Percentiles rank a stretch among this genome's conserved stretches.
Conservation (phyloP, 2,797 vertebrate species). For the Oreortyx pictus region DNA sequence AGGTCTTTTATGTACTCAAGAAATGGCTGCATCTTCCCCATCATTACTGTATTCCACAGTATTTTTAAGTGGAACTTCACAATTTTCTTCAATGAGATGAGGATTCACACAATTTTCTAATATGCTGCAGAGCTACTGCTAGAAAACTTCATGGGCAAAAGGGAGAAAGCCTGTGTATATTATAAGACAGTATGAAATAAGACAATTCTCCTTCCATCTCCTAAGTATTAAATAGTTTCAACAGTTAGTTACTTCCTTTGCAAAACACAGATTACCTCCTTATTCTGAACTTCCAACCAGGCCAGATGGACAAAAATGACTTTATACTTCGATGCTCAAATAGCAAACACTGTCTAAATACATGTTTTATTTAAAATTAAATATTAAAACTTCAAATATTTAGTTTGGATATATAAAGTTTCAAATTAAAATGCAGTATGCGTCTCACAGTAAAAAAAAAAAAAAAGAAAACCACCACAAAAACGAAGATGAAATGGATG, state of each 20-base stretch:
- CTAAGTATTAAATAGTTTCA: not conserved
- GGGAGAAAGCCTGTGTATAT: not conserved
- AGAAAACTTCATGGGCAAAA: not conserved
- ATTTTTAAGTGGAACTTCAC: not conserved
- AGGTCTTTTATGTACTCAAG: not conserved
- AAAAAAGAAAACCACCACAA: not conserved
- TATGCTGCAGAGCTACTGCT: not conserved
- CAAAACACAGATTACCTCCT: not conserved
- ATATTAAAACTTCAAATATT: slow-evolving; percentile 27
- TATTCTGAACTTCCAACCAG: not conserved
- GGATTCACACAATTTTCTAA: not conserved
- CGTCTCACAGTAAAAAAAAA: slow-evolving; percentile 63
- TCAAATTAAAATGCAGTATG: slow-evolving; percentile 77
- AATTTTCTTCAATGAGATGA: not conserved
- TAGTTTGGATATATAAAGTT: slow-evolving; percentile 64
- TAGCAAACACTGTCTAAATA: not conserved
- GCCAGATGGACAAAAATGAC: not conserved
- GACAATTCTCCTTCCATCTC: not conserved
- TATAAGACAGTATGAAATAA: not conserved
- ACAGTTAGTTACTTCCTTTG: not conserved
- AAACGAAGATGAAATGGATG: slow-evolving; percentile 73
- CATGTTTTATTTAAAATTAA: slow-evolving; percentile 12
- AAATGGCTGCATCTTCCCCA: not conserved
- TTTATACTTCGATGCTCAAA: not conserved
- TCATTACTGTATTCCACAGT: not conserved